These are phyloP conservation scores for Argyrosomus regius DNA, from an alignment of 2,797 vertebrate genomes.

Conservation along the genomic window DNA sequence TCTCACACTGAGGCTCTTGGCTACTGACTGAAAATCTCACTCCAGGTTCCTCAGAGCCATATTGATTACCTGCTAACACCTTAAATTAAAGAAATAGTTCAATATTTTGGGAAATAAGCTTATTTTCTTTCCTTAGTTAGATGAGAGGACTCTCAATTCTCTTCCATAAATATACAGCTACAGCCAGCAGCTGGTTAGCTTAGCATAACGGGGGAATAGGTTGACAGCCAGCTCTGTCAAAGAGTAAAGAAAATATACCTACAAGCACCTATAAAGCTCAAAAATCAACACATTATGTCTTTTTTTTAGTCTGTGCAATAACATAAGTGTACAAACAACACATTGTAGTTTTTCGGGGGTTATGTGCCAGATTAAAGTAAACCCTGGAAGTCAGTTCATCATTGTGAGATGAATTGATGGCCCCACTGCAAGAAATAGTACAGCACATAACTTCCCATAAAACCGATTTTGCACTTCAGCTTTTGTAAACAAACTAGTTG, in stretches of 20 bases:
- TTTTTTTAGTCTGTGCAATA: not conserved
- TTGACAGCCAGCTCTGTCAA: not conserved
- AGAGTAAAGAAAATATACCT: not conserved
- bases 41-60: not conserved
- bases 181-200: not conserved
- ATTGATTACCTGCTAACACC: not conserved
- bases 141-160: not conserved
- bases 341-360: no score
- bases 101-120: not conserved
- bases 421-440: not conserved
- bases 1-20: slow-evolving; percentile 4
- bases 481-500: not conserved
- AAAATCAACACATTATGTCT: not conserved
- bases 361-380: not conserved
- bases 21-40: slow-evolving; percentile 2
- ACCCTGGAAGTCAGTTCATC: not conserved
- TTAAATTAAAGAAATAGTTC: not conserved
- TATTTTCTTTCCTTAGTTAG: not conserved
- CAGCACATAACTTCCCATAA: not conserved
- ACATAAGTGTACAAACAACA: not conserved
- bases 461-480: not conserved
- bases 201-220: not conserved
- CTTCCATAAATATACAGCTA: not conserved
- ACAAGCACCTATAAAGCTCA: slow-evolving; percentile 2
- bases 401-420: not conserved